Conservation (phyloP, 1,140 invertebrate genomes). For the Eurosta solidaginis region DNA sequence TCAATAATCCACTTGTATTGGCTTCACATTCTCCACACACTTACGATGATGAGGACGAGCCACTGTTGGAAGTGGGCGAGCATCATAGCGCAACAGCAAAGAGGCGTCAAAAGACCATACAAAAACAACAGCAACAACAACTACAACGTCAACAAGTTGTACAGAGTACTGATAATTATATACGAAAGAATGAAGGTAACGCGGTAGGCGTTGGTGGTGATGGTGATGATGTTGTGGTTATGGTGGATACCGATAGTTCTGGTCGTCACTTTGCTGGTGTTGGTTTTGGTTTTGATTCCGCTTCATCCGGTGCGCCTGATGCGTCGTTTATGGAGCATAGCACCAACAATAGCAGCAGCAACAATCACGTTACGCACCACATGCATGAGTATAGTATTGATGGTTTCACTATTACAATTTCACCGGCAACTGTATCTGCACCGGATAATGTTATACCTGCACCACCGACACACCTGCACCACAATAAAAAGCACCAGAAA, state of each 20-base stretch:
- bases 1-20: conserved; percentile 55
- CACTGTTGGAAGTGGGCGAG: conserved; percentile 40
- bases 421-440: conserved; percentile 14
- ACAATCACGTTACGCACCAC: neutral
- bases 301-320: conserved; percentile 30
- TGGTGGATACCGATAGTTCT: neutral
- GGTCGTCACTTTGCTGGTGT: conserved; percentile 38
- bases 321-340: conserved; percentile 7
- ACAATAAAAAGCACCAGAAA: conserved; percentile 27
- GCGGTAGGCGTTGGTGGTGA: neutral
- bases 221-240: conserved; percentile 27
- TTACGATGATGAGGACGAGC: conserved; percentile 52
- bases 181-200: neutral
- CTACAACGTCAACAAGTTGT: conserved; percentile 9
- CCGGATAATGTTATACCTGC: conserved; percentile 5
- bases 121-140: conserved; percentile 28
- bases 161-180: neutral
- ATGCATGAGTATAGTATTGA: conserved; percentile 23
- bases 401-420: conserved; percentile 29
- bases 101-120: conserved; percentile 27
- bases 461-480: neutral
- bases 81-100: conserved; percentile 32
- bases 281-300: conserved; percentile 52
- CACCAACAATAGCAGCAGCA: neutral
- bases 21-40: conserved; percentile 56